Evolutionary conservation across 2,888 invertebrate genomes (phyloP).

Genomic region (Tanytarsus gracilentus): DNA sequence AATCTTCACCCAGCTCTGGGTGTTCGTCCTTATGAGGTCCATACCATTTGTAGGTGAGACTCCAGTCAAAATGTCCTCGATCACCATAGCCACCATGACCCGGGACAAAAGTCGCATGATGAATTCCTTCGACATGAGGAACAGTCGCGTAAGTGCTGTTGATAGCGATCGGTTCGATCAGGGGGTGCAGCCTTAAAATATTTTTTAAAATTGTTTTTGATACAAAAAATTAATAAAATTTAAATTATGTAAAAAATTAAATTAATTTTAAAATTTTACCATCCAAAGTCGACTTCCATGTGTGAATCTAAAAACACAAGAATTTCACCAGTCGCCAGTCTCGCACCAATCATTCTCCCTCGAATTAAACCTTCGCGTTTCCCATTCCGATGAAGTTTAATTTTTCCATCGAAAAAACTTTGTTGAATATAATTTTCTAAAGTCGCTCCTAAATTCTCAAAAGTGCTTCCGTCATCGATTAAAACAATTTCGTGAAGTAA

Average conservation of each 20-base stretch:
- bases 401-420: slow-evolving; percentile 44
- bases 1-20: slow-evolving; percentile 36
- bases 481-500: slow-evolving; percentile 41
- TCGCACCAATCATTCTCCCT: slow-evolving; percentile 81
- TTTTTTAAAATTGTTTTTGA: no score
- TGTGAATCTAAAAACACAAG: slow-evolving; percentile 89
- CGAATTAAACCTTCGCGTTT: slow-evolving; percentile 80
- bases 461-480: slow-evolving; percentile 46
- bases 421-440: slow-evolving; percentile 41
- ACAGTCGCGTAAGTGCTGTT: slow-evolving; percentile 24
- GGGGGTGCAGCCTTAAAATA: no score
- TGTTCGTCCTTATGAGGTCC: slow-evolving; percentile 16
- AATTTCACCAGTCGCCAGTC: slow-evolving; percentile 69
- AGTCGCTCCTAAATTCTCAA: slow-evolving; percentile 43
- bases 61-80: slow-evolving; percentile 25
- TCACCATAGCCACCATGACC: no score
- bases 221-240: no score
- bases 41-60: slow-evolving; percentile 4
- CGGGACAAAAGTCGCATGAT: no score
- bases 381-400: slow-evolving; percentile 64
- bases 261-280: no score
- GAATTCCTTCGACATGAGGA: no score
- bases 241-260: no score
- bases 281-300: slow-evolving; percentile 59
- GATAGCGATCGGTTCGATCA: slow-evolving; percentile 5